Base-by-base conservation (phyloP, 2,797 vertebrate species). In the Hemibagrus guttatus region DNA sequence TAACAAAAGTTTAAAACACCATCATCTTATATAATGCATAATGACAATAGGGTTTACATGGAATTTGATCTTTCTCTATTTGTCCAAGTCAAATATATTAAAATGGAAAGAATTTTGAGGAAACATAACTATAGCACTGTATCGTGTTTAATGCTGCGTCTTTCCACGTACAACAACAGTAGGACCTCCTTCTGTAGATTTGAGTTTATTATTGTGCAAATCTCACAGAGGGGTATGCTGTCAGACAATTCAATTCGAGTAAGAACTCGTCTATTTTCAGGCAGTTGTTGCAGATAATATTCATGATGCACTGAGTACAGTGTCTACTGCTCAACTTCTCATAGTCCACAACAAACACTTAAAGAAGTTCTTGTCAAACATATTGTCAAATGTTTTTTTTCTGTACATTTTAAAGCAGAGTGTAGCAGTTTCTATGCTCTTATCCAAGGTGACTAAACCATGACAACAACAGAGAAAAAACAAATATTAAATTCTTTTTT, bases 161-260 rank as follows among this genome's bases (percentile, higher is more conserved):
- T 35, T 84, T 84, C 12, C 72, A 81, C 31, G n/a, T 83, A 71
- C 61, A 42, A 68, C 68, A 81, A 85, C 23, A 59, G 54, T 28
- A 21, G 78, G 52, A 54, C 72, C 46, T 76, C 42, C 46, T 89
- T 56, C 26, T 75, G 52, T 72, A 64, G 58, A 74, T 79, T 74
- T 89, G 35, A 76, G 86, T 66, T 86, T 88, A 49, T 46, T 74
- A 1, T 23, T 84, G 74, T 52, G 87, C 21, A 82, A 86, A 81
- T 78, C 39, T 28, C 35, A 59, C 76, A 79, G 76, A 0, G 2
- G 4, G 28, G 42, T 79, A 56, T 74, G 39, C 54, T 63, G 84
- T 58, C 58, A 66, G 66, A 66, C 83, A 85, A 14, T 54, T 66
- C 66, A 46, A 19, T 46, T 42, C 21, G 68, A 71, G 35, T 39